Base-by-base conservation (phyloP, 2,797 vertebrate genomes). In the Cossypha polioptera region DNA sequence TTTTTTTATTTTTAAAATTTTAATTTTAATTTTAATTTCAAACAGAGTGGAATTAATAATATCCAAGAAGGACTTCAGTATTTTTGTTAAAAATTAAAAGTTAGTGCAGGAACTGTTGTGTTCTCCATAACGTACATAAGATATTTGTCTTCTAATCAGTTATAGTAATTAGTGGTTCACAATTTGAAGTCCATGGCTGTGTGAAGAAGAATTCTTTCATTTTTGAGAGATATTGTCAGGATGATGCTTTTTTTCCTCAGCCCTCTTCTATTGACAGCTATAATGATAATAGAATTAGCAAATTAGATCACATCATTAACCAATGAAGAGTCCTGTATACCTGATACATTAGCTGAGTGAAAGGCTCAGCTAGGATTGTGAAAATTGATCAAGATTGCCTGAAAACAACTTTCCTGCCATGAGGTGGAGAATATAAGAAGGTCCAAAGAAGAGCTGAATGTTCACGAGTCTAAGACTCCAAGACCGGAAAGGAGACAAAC, bases 351-450 rank as follows among this genome's bases (percentile, higher is more conserved):
- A 90, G 51, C 75, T 83, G 57, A 83, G 43, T 72, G 59, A 90
- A 93, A 80, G 42, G 40, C 42, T 95, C 62, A 55, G 33, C 62
- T 90, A 84, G 36, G 43, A 35, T 53, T 78, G 33, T 54, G 55
- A 92, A 90, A 94, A 96, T 69, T 91, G 75, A 89, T 94, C 66
- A 78, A 78, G 72, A 89, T 3, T 75, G 73, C 24, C 59, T 90
- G 68, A 88, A 94, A 91, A 90, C 35, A 62, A 42, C 40, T 69
- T 82, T 20, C 17, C 8, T 92, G 73, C 82, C n/a, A 43, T 55
- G 51, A 76, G 9, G 31, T 54, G 25, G 33, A 77, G 40, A 63
- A 63, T 78, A 38, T 84, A 59, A 62, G 61, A 88, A 33, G 28
- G 43, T 59, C 84, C 59, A 59, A 82, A 88, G 54, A 53, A 77